Percentiles rank a stretch among this genome's conserved stretches.
These are phyloP conservation scores for Misgurnus mizolepis DNA, from an alignment of 2,113 vertebrate species.

Conservation along the genomic window DNA sequence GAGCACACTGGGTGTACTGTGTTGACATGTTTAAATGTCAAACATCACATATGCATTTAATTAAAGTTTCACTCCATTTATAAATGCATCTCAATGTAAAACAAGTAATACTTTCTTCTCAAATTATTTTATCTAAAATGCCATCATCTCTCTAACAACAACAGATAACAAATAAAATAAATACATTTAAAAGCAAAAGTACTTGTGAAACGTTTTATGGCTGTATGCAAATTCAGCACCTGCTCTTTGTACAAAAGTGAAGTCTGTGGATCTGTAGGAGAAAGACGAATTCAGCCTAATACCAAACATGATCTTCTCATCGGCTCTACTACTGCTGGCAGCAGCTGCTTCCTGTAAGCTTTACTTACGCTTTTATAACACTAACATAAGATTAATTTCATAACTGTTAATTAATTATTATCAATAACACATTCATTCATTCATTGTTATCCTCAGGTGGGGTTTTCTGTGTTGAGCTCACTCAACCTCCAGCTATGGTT, in stretches of 20 bases:
- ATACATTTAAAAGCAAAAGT: not conserved
- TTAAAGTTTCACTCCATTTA: no score
- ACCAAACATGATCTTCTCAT: not conserved
- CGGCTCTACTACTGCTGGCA: slow-evolving; percentile 3
- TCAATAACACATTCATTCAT: not conserved
- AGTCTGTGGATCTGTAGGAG: not conserved
- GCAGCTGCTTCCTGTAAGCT: slow-evolving; percentile 12
- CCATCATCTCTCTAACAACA: no score
- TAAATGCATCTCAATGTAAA: no score
- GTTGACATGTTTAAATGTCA: no score
- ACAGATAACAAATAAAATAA: not conserved
- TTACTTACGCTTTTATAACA: not conserved
- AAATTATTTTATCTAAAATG: no score
- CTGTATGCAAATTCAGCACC: not conserved
- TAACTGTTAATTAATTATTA: not conserved
- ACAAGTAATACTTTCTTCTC: no score
- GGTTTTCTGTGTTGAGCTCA: slow-evolving; percentile 12
- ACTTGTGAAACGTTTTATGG: not conserved
- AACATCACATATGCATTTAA: no score
- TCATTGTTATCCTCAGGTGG: slow-evolving; percentile 21
- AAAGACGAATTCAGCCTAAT: not conserved
- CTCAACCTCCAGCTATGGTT: slow-evolving; percentile 1
- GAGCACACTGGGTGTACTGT: no score
- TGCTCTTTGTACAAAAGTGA: not conserved
- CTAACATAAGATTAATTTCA: not conserved